Evolutionary conservation across 2,888 invertebrate genomes (phyloP), one percentile per base, ranked within the genome.

Genomic region (Nudaria mundana): DNA sequence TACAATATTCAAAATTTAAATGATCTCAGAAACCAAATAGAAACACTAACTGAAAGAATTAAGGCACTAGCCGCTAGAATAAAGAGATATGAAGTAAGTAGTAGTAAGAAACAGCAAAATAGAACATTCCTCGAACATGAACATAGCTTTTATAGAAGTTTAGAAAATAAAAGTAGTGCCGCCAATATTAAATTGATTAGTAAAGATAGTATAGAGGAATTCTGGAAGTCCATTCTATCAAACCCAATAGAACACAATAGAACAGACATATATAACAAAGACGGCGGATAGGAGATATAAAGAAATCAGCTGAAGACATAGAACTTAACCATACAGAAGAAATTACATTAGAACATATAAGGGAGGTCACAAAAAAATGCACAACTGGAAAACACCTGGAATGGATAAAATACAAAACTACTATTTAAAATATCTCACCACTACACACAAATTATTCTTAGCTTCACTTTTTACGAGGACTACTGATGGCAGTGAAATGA

Each of bases 51-150:
- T 22, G 34, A 43, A 24, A 40, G 14, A 35, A 26, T 48, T 8
- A 48, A 48, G 35, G 38, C 38, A n/a, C 8, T 37, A 24, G 37
- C 38, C 5, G 40, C 37, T 12, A 40, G 44, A 31, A 29, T 48
- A 2, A 35, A 31, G 18, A n/a, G n/a, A n/a, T n/a, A n/a, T n/a
- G n/a, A n/a, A n/a, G 36, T 33, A 18, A 39, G 33, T 13, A 36
- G 16, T 30, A 33, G 18, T 1, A 42, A 26, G 2, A 42, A 39
- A 39, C 22, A 11, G 8, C 35, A 44, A 29, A 38, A 37, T 24
- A 40, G 29, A 30, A 7, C 25, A 22, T 42, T 12, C 12, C 4
- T 3, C 0, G 30, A 30, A 30, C 16, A 30, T 11, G 11, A 30
- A 20, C 7, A 30, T 11, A 14, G 5, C 16, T 20, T 32, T 22